These are phyloP conservation scores for Drosophila meridionalis DNA, from an alignment of 2,888 invertebrate species.

Conservation along the genomic window DNA sequence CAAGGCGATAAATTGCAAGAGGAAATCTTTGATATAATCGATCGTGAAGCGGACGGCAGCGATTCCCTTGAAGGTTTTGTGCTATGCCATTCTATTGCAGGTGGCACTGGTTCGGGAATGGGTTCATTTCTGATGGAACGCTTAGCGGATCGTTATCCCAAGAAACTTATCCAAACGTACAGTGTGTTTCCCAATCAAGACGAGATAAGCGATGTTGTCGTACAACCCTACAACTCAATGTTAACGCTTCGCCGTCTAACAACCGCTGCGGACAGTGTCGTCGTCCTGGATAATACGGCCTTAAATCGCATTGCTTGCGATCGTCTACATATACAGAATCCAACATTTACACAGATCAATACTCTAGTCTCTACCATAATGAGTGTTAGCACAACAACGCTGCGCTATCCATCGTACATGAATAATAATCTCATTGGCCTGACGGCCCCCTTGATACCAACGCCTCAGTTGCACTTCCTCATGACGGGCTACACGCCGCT, in stretches of 20 bases:
- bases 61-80: slow-evolving; percentile 99
- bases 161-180: slow-evolving; percentile 99
- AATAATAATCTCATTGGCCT: slow-evolving; percentile 98
- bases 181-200: slow-evolving; percentile 99
- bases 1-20: slow-evolving; percentile 97
- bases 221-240: slow-evolving; percentile 98
- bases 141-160: slow-evolving; percentile 97
- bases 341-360: slow-evolving; percentile 98
- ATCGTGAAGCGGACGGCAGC: slow-evolving; percentile 99
- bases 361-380: slow-evolving; percentile 99
- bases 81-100: slow-evolving; percentile 99
- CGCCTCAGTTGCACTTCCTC: slow-evolving; percentile 98
- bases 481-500: slow-evolving; percentile 99
- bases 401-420: slow-evolving; percentile 97
- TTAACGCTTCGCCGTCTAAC: slow-evolving; percentile 97
- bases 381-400: slow-evolving; percentile 98
- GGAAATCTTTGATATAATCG: slow-evolving; percentile 99
- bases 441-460: slow-evolving; percentile 98
- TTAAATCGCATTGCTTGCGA: slow-evolving; percentile 97
- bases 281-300: slow-evolving; percentile 98
- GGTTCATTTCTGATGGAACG: slow-evolving; percentile 97
- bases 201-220: slow-evolving; percentile 98
- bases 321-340: slow-evolving; percentile 97
- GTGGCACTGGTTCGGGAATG: slow-evolving; percentile 99
- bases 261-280: slow-evolving; percentile 98